Base-by-base conservation (phyloP, 2,888 invertebrate species). In the Drosophila demipolita region DNA sequence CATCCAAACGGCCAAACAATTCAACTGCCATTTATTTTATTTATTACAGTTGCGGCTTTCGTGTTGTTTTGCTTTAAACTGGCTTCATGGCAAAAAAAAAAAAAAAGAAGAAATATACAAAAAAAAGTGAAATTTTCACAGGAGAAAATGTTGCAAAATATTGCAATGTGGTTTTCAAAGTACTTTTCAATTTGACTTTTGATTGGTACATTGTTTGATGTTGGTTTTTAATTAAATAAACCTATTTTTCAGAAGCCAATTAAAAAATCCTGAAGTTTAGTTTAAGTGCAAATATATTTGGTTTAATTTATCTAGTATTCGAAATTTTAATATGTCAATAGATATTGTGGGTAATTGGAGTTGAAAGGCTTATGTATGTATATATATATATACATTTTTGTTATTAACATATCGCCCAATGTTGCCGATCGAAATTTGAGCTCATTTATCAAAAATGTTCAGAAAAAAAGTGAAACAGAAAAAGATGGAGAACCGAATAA, bases 41-140 rank as follows among this genome's bases (percentile, higher is more conserved):
- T 85, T 87, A 80, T 89, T 88, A 62, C 65, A 69, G 40, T 54
- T 59, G 70, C 49, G 42, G 52, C 78, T 72, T 71, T 64, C 78
- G 69, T 68, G 64, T 62, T 66, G 26, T 48, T 66, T 12, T 45
- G 61, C 48, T 60, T 67, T 66, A 77, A 85, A 80, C 84, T 75
- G 61, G 84, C 78, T 83, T 75, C 59, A 73, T 63, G 48, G 71
- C 75, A 82, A 35, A 5, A 15, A 36, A 11, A 23, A 38, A 38
- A 38, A 80, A 89, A 84, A 23, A 53, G 2, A 23, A 23, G 2
- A 15, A 15, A 23, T 8, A 15, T 9, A 15, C 26, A 12, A 54
- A 80, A 82, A 88, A 90, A 87, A 87, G 88, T 90, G 86, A 87
- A 90, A 87, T 76, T 89, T 87, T 83, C 82, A 75, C 86, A 80